phyloP scores from a whole-genome alignment of 2,888 invertebrate genomes.

The Drosophila anceps region DNA sequence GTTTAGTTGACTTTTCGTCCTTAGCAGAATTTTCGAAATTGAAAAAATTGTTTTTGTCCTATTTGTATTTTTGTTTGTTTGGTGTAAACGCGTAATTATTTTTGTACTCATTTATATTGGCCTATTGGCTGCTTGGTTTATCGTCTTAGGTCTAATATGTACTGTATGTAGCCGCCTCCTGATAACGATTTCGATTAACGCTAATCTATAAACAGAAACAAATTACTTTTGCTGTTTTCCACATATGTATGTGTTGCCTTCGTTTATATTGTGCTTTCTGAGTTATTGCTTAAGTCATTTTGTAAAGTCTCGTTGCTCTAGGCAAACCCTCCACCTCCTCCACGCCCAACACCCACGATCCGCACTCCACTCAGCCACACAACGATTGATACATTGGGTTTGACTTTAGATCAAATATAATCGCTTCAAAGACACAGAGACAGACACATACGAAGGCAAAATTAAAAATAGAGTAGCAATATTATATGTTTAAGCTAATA shows the following conservation, averaged over 20 bases:
- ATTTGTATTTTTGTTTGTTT: conserved; percentile 30
- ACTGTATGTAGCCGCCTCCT: conserved; percentile 19
- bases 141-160: conserved; percentile 22
- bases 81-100: conserved; percentile 25
- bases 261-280: conserved; percentile 36
- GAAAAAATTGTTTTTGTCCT: conserved; percentile 4
- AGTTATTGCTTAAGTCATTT: conserved; percentile 40
- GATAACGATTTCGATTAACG: conserved; percentile 15
- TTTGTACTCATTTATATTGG: conserved; percentile 21
- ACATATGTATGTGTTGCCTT: conserved; percentile 31
- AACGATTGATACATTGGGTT: conserved; percentile 25
- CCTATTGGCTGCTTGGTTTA: conserved; percentile 37
- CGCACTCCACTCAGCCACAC: background rate
- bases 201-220: conserved; percentile 19
- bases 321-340: conserved; percentile 6
- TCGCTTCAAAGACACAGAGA: conserved; percentile 40
- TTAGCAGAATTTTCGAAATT: conserved; percentile 22
- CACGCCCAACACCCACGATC: conserved; percentile 3
- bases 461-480: conserved; percentile 77
- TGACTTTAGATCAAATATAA: conserved; percentile 21
- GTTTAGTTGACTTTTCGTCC: conserved; percentile 35
- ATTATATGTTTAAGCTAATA: conserved; percentile 73
- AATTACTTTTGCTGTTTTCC: conserved; percentile 30
- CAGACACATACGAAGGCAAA: conserved; percentile 50
- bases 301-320: conserved; percentile 23